Conservation (phyloP, 2,888 invertebrate genomes). For the Cataglyphis rosenhaueri region DNA sequence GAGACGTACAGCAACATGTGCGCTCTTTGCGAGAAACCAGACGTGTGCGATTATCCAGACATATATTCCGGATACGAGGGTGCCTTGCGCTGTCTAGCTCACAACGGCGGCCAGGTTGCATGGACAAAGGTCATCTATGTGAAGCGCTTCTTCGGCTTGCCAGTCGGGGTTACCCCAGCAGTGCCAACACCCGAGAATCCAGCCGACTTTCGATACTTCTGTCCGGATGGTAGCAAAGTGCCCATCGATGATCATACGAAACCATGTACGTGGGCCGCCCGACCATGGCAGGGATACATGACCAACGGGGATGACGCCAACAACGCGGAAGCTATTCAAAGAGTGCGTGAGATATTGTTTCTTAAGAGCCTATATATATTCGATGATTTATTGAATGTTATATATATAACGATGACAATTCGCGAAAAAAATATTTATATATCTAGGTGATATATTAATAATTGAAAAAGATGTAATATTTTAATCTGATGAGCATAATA, state of each 20-base stretch:
- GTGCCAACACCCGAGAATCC: slow-evolving; percentile 88
- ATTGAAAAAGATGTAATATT: background rate
- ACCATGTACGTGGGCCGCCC: slow-evolving; percentile 93
- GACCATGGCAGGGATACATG: slow-evolving; percentile 94
- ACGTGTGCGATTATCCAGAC: slow-evolving; percentile 93
- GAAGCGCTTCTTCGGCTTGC: slow-evolving; percentile 91
- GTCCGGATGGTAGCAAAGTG: slow-evolving; percentile 91
- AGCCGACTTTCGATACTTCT: slow-evolving; percentile 91
- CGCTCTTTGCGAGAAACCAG: slow-evolving; percentile 91
- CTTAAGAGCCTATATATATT: background rate
- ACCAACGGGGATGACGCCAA: slow-evolving; percentile 88
- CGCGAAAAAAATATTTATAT: background rate
- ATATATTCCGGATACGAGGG: slow-evolving; percentile 95
- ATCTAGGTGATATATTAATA: background rate
- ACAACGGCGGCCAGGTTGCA: slow-evolving; percentile 94
- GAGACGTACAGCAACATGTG: slow-evolving; percentile 92
- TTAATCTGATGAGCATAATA: background rate
- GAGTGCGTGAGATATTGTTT: slow-evolving; percentile 66
- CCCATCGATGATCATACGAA: slow-evolving; percentile 88
- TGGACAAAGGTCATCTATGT: slow-evolving; percentile 94
- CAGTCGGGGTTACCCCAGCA: slow-evolving; percentile 88
- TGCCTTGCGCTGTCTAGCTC: slow-evolving; percentile 92
- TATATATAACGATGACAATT: background rate
- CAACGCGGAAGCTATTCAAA: slow-evolving; percentile 78
- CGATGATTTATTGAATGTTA: background rate